phyloP scores from a whole-genome alignment of 2,113 vertebrate genomes.

The Nymphicus hollandicus region DNA sequence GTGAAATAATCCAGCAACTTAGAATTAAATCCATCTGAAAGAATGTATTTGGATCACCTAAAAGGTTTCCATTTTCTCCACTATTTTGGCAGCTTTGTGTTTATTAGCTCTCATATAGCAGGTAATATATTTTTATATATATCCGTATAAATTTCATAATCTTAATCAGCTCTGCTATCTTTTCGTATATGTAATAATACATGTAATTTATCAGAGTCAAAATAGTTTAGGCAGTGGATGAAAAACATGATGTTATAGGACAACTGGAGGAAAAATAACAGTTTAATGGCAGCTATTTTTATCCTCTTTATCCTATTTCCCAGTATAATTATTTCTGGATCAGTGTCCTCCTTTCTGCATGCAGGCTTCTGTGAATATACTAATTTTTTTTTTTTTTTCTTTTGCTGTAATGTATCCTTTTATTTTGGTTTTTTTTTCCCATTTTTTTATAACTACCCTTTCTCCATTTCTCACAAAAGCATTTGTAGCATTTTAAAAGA shows the following conservation, averaged over 20 bases:
- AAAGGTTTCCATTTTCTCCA: background rate
- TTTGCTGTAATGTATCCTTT: background rate
- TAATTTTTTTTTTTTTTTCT: background rate
- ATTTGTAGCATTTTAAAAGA: background rate
- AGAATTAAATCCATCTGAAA: background rate
- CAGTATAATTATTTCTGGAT: slow-evolving; percentile 62
- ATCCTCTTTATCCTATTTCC: slow-evolving; percentile 60
- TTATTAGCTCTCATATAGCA: background rate
- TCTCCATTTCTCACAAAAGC: background rate
- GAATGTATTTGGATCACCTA: background rate
- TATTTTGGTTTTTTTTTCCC: background rate
- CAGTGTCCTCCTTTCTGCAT: slow-evolving; percentile 50
- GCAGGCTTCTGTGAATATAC: background rate
- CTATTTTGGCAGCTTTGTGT: background rate
- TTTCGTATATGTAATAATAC: background rate
- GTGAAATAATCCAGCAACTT: background rate
- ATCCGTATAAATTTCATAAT: background rate
- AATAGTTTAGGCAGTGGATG: background rate
- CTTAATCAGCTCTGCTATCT: background rate
- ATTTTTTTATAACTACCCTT: background rate
- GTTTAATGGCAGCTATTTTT: slow-evolving; percentile 60
- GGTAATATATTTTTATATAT: background rate
- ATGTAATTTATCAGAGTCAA: background rate
- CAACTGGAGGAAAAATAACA: slow-evolving; percentile 38
- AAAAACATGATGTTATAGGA: background rate